A percentile compares a stretch with the other conserved stretches of the same genome.
Conservation (phyloP, 2,113 vertebrate species). For the Rattus norvegicus region GRCr8 NC_086027.1:27294501-27295000, state of each 20-base stretch:
- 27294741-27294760: not conserved
- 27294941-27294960: not conserved
- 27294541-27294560: too few relatives aligned
- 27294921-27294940: not conserved
- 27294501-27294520: too few relatives aligned
- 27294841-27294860: not conserved
- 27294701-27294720: too few relatives aligned
- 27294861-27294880: not conserved
- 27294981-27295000: not conserved
- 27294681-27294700: not conserved
- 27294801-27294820: not conserved
- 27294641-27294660: not conserved
- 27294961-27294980: not conserved
- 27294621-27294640: not conserved
- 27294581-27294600: not conserved
- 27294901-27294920: not conserved
- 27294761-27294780: not conserved
- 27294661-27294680: not conserved
- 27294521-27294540: too few relatives aligned
- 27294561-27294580: not conserved
- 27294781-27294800: not conserved
- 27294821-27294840: not conserved
- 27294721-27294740: too few relatives aligned
- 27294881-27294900: not conserved
- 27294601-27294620: not conserved